These are phyloP conservation scores for Lasioglossum zephyrum DNA, from an alignment of 2,888 invertebrate genomes.

Conservation along the genomic window DNA sequence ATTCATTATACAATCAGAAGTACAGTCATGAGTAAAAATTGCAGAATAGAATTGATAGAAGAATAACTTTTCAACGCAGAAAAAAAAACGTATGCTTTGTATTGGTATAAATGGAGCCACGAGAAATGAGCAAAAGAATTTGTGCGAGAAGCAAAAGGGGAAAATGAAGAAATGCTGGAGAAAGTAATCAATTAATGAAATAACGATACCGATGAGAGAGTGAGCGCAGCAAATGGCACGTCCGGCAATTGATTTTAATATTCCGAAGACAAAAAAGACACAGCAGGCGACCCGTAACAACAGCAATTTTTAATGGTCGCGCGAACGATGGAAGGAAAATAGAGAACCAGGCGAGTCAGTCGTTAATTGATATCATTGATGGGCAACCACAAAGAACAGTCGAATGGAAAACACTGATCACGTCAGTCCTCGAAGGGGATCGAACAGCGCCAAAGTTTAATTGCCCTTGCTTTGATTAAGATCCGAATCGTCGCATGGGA, in stretches of 20 bases:
- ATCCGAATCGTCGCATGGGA: constrained; percentile 17
- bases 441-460: constrained; percentile 35
- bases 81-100: not conserved
- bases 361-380: constrained; percentile 49
- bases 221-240: not conserved
- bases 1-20: not conserved
- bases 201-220: not conserved
- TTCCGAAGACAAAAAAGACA: not conserved
- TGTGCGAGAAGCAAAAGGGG: not conserved
- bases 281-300: not conserved
- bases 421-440: constrained; percentile 29
- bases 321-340: constrained; percentile 32
- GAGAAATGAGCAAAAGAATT: not conserved
- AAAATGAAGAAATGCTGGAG: not conserved
- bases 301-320: constrained; percentile 45
- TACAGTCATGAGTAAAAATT: not conserved
- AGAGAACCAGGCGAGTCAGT: constrained; percentile 26
- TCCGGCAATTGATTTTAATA: not conserved
- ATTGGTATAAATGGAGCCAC: not conserved
- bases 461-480: constrained; percentile 33
- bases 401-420: constrained; percentile 46
- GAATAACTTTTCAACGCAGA: too few relatives aligned
- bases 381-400: constrained; percentile 43
- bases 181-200: not conserved
- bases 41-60: not conserved